Base-by-base conservation (phyloP, 2,113 vertebrate species). In the Macaca nemestrina region DNA sequence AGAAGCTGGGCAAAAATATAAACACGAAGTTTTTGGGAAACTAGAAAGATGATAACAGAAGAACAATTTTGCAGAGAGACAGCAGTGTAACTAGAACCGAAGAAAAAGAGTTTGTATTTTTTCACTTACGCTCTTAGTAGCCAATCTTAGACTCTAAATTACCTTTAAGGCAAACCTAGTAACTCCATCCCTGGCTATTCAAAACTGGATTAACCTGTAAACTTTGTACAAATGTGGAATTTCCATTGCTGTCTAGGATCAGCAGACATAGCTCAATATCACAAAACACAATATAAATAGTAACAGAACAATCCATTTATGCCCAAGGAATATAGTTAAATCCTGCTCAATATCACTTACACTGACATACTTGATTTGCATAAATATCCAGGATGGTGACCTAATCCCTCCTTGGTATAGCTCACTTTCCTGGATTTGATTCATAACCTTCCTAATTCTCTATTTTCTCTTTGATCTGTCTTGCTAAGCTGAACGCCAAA, bases 401-500 rank as follows among this genome's bases (percentile, higher is more conserved):
- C 48, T 88, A 87, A 2, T 18, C 11, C 14, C 8, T 92, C 38
- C 38, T 14, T 30, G 45, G 20, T 17, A 67, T n/a, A 32, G 20
- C 20, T 90, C 48, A 67, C 48, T 84, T 90, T 94, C 94, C n/a
- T 84, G 22, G 25, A 90, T 88, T 86, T 87, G 64, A 84, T 76
- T 50, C 23, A n/a, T 95, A n/a, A 87, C 22, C 9, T 90, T 40
- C 12, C 45, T 90, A 23, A 81, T 80, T 79, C 48, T 85, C 82
- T 88, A 83, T 81, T 78, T 95, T 59, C 30, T 27, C 55, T 92
- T 87, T 90, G 20, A 80, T 72, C 4, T 93, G 72, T 80, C 61
- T 88, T 93, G 38, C 32, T 84, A 84, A 97, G 61, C 40, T 90
- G 48, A 81, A 88, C 23, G 52, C 57, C 30, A 90, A 64, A 13